Percentiles rank a stretch among this genome's conserved stretches.
These are phyloP conservation scores for Cricetomys ansorgei DNA, from an alignment of 2,113 vertebrate genomes.

Conservation along the genomic window DNA sequence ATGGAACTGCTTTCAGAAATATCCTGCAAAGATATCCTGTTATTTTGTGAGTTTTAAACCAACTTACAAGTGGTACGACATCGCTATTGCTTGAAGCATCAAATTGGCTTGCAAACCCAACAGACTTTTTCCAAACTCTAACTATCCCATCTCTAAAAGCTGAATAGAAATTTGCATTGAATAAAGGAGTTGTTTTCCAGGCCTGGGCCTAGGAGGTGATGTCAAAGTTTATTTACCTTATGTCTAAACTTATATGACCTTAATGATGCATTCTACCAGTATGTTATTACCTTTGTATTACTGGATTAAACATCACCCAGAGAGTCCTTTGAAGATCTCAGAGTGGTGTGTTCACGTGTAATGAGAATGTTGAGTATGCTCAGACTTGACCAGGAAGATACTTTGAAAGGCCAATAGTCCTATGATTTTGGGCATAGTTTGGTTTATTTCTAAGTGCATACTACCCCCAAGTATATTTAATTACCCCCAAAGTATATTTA, in stretches of 20 bases:
- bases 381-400: not conserved
- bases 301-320: slow-evolving; percentile 5
- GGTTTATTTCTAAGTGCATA: not conserved
- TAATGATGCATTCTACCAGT: not conserved
- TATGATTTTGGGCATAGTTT: not conserved
- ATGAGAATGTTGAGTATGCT: not conserved
- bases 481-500: not conserved
- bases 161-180: not conserved
- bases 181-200: not conserved
- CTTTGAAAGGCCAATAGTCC: not conserved
- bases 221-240: not conserved
- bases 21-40: not conserved
- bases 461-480: not conserved
- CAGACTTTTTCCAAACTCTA: slow-evolving; percentile 27
- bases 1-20: slow-evolving; percentile 9
- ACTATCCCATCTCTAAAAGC: slow-evolving; percentile 33
- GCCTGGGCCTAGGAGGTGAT: not conserved
- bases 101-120: not conserved
- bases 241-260: slow-evolving; percentile 32
- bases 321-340: not conserved
- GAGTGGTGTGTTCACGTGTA: not conserved
- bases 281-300: slow-evolving; percentile 29
- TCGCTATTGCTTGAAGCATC: not conserved
- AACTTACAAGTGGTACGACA: not conserved
- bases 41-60: not conserved